phyloP scores from a whole-genome alignment of 2,797 vertebrate genomes.

The Hafferia zeledoni region DNA sequence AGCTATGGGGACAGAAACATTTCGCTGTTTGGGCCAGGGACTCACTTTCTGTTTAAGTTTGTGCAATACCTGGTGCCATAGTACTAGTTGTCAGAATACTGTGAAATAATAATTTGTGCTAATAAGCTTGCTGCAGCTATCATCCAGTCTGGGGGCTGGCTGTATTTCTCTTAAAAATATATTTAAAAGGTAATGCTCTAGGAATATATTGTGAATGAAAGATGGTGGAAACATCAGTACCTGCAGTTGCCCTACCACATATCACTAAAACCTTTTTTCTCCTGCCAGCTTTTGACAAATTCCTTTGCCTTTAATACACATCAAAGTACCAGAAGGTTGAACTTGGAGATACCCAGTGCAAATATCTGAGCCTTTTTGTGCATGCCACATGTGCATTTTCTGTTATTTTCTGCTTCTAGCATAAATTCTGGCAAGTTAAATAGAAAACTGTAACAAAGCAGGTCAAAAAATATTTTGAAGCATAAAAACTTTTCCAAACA shows the following conservation, averaged over 20 bases:
- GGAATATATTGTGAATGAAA: not conserved
- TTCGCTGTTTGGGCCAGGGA: not conserved
- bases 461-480: not conserved
- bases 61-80: not conserved
- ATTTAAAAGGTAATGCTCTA: not conserved
- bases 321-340: not conserved
- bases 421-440: not conserved
- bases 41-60: not conserved
- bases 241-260: not conserved
- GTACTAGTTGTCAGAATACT: not conserved
- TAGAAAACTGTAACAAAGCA: not conserved
- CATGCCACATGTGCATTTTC: not conserved
- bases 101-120: not conserved
- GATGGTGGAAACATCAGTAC: not conserved
- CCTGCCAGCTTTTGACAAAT: not conserved
- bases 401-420: slow-evolving; percentile 18
- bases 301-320: not conserved
- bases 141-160: not conserved
- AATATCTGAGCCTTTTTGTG: not conserved
- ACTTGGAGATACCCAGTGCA: not conserved
- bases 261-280: not conserved
- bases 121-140: not conserved
- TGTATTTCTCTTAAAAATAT: not conserved
- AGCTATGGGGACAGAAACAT: not conserved
- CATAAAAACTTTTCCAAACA: not conserved